These are phyloP conservation scores for Pristionchus arcanus DNA, from an alignment of 2,888 invertebrate species.

Conservation along the genomic window DNA sequence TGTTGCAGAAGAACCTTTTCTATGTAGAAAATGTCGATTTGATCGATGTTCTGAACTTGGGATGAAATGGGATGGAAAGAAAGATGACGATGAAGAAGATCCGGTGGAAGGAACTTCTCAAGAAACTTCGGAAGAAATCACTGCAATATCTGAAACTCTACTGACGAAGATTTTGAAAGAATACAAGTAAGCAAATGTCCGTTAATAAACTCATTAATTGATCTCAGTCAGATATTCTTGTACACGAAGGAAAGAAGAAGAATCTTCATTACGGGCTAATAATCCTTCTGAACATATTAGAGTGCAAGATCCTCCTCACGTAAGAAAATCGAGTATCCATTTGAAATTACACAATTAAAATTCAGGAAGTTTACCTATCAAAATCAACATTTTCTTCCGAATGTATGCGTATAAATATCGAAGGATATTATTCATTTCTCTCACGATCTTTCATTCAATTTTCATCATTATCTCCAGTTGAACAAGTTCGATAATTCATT, in stretches of 20 bases:
- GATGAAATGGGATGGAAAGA: constrained; percentile 43
- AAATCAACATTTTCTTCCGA: not conserved
- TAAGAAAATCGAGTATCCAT: not conserved
- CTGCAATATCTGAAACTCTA: not conserved
- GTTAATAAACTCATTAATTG: not conserved
- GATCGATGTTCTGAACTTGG: constrained; percentile 8
- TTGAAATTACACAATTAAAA: not conserved
- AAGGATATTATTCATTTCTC: constrained; percentile 6
- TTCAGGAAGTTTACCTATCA: constrained; percentile 22
- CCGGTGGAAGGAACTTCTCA: constrained; percentile 1
- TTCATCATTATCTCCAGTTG: not conserved
- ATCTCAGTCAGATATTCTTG: not conserved
- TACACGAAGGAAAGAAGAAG: not conserved
- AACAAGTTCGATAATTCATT: not conserved
- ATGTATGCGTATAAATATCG: constrained; percentile 18
- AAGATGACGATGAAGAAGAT: constrained; percentile 14
- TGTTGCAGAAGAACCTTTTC: constrained; percentile 39
- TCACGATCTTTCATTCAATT: not conserved
- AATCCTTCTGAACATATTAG: constrained; percentile 3
- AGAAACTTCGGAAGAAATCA: not conserved
- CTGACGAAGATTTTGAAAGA: not conserved
- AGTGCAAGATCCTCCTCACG: not conserved
- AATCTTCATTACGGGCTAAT: not conserved
- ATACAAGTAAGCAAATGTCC: not conserved
- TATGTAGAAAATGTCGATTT: constrained; percentile 52